phyloP scores from a whole-genome alignment of 2,888 invertebrate genomes.

The Drosophila ustulata region DNA sequence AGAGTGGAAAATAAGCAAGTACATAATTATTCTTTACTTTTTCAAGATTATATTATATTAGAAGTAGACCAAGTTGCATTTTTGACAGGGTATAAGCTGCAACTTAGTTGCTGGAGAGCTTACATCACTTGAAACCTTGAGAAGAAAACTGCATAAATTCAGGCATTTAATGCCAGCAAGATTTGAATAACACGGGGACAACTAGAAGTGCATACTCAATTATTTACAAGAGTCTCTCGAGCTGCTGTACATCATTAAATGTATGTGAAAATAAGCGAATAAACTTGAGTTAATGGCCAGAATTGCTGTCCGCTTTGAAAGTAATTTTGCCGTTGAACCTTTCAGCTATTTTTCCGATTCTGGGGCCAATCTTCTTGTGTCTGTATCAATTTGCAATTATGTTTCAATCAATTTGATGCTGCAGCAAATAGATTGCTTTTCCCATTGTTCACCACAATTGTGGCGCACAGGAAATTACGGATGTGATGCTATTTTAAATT shows the following conservation, averaged over 20 bases:
- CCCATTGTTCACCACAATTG: conserved; percentile 9
- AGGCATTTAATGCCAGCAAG: conserved; percentile 4
- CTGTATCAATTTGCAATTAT: conserved; percentile 62
- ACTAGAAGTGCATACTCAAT: conserved; percentile 7
- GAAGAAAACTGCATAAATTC: conserved; percentile 18
- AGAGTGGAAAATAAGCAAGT: no score
- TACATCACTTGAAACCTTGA: conserved; percentile 14
- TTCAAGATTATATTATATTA: no score
- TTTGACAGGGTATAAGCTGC: conserved; percentile 4
- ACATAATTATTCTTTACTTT: no score
- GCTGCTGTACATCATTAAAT: background rate
- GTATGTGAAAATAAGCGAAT: background rate
- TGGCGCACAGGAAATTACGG: conserved; percentile 1
- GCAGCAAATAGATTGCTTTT: conserved; percentile 52
- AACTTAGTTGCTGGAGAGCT: background rate
- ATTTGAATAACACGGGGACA: conserved; percentile 8
- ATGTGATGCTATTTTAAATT: conserved; percentile 52
- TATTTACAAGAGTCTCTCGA: conserved; percentile 6
- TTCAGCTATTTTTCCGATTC: conserved; percentile 8
- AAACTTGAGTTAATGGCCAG: background rate
- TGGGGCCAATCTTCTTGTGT: conserved; percentile 27
- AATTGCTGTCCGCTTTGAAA: conserved; percentile 26
- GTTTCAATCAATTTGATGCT: conserved; percentile 58
- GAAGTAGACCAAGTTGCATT: no score
- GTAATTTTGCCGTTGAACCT: conserved; percentile 41